Evolutionary conservation across 2,888 invertebrate genomes (phyloP).

Genomic region (Drosophila dives): DNA sequence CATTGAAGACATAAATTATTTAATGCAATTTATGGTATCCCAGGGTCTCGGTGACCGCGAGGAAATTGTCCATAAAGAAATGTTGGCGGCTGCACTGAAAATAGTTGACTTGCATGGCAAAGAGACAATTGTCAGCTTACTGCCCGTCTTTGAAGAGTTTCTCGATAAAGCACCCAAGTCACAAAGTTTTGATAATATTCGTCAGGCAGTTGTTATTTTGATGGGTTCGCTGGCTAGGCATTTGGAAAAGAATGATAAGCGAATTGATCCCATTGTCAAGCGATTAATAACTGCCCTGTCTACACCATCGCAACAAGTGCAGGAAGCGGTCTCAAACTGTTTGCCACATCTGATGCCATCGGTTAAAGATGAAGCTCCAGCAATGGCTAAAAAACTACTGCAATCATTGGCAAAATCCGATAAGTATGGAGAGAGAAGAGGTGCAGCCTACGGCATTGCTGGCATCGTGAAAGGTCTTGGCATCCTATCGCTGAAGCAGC

Average conservation of each 20-base stretch:
- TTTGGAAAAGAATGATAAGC: slow-evolving; percentile 94
- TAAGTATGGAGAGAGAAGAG: slow-evolving; percentile 93
- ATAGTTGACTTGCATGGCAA: slow-evolving; percentile 97
- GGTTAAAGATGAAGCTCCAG: slow-evolving; percentile 95
- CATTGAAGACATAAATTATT: slow-evolving; percentile 88
- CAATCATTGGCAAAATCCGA: slow-evolving; percentile 95
- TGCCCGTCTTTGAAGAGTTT: slow-evolving; percentile 97
- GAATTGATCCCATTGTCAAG: slow-evolving; percentile 97
- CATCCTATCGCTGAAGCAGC: slow-evolving; percentile 96
- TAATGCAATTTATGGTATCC: slow-evolving; percentile 94
- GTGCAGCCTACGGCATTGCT: slow-evolving; percentile 98
- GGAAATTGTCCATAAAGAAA: slow-evolving; percentile 92
- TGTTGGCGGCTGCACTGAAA: slow-evolving; percentile 97
- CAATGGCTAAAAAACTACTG: slow-evolving; percentile 94
- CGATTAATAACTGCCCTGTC: slow-evolving; percentile 95
- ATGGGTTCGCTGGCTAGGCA: slow-evolving; percentile 99
- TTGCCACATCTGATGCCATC: slow-evolving; percentile 96
- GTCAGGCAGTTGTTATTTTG: slow-evolving; percentile 97
- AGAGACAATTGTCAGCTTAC: slow-evolving; percentile 90
- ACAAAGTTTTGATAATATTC: slow-evolving; percentile 94
- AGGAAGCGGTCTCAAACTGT: slow-evolving; percentile 98
- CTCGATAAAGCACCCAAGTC: slow-evolving; percentile 96
- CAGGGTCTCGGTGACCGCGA: slow-evolving; percentile 94
- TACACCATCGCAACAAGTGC: slow-evolving; percentile 99
- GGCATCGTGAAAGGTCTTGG: slow-evolving; percentile 98